Evolutionary conservation across 2,888 invertebrate genomes (phyloP).

Genomic region (Dynastes tityus): DNA sequence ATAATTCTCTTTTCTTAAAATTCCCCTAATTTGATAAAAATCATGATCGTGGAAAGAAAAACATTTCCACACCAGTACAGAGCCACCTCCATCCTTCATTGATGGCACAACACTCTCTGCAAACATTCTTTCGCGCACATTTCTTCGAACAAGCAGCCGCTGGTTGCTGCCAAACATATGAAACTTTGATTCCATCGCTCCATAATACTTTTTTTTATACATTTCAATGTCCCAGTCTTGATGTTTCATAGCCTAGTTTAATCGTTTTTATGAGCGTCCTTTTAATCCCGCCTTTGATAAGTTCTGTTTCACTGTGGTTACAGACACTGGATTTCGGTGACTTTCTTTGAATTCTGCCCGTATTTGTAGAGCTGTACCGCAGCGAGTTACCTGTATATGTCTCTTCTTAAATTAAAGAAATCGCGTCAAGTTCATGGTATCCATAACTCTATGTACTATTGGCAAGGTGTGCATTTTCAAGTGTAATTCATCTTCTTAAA

Average conservation of each 20-base stretch:
- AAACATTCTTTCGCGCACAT: background rate
- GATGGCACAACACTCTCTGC: conserved; percentile 3
- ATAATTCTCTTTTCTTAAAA: too few relatives aligned
- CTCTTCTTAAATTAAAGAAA: too few relatives aligned
- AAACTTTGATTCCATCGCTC: background rate
- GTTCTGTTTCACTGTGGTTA: background rate
- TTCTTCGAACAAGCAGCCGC: background rate
- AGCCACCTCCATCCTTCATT: background rate
- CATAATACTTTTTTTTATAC: background rate
- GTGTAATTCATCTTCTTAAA: too few relatives aligned
- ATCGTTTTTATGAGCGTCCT: background rate
- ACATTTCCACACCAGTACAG: background rate
- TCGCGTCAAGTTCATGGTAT: too few relatives aligned
- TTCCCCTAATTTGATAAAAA: too few relatives aligned
- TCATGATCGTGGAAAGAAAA: background rate
- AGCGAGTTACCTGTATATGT: too few relatives aligned
- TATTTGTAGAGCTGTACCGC: background rate
- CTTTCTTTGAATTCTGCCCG: background rate
- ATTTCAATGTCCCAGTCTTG: background rate
- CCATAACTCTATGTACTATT: too few relatives aligned
- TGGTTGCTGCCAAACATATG: background rate
- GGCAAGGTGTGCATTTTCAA: too few relatives aligned
- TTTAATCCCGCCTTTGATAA: background rate
- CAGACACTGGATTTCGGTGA: background rate
- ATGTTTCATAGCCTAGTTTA: background rate